Conservation (phyloP, 2,113 vertebrate species). For the Rhinoptilus africanus region DNA sequence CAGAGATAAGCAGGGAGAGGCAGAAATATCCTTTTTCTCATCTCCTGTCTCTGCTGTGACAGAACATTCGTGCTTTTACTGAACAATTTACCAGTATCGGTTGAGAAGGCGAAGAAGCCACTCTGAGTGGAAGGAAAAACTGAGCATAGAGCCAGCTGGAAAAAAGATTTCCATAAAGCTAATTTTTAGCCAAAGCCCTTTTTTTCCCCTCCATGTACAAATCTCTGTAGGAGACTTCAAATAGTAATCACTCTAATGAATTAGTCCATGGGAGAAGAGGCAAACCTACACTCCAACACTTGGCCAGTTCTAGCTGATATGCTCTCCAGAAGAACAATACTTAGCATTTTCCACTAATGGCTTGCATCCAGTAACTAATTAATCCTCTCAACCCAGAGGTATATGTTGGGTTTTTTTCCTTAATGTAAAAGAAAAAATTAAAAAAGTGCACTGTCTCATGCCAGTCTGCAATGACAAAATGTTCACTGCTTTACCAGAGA, state of each 20-base stretch:
- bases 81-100: background rate
- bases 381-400: background rate
- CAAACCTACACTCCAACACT: slow-evolving; percentile 10
- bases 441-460: background rate
- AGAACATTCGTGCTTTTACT: background rate
- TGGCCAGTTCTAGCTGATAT: background rate
- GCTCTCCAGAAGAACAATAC: slow-evolving; percentile 22
- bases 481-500: background rate
- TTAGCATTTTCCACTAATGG: slow-evolving; percentile 8
- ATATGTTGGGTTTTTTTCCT: background rate
- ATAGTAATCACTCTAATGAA: slow-evolving; percentile 19
- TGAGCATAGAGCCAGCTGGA: slow-evolving; percentile 3
- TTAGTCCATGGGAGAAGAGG: background rate
- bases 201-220: background rate
- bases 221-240: slow-evolving; percentile 25
- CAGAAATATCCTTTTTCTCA: background rate
- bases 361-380: slow-evolving; percentile 17
- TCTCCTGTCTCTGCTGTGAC: background rate
- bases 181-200: background rate
- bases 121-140: background rate
- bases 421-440: background rate
- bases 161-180: background rate
- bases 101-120: background rate
- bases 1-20: background rate
- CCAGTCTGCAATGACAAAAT: background rate